phyloP scores from a whole-genome alignment of 2,797 vertebrate species.

The Pelobates cultripes region DNA sequence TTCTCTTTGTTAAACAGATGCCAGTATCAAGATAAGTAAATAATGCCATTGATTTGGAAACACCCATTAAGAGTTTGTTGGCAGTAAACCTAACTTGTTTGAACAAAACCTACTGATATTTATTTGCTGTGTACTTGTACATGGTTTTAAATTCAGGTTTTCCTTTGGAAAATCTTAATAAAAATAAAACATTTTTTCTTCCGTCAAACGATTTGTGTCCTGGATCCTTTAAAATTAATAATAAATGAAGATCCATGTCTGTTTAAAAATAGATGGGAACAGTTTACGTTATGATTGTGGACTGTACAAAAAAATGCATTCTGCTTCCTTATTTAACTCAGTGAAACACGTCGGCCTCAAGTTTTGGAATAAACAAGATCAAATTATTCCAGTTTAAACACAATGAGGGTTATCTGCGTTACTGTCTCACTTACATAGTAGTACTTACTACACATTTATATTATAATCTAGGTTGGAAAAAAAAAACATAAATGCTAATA shows the following conservation, averaged over 20 bases:
- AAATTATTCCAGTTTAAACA: not conserved
- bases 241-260: constrained; percentile 12
- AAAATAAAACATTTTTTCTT: not conserved
- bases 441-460: too few relatives aligned
- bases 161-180: too few relatives aligned
- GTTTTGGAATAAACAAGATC: not conserved
- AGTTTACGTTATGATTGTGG: not conserved
- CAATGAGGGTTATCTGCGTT: too few relatives aligned
- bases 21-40: constrained; percentile 51
- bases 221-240: constrained; percentile 4
- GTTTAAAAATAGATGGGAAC: constrained; percentile 25
- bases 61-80: constrained; percentile 23
- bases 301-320: not conserved
- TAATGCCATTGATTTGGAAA: constrained; percentile 18
- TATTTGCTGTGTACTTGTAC: not conserved
- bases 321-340: not conserved
- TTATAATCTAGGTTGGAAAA: too few relatives aligned
- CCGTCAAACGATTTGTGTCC: constrained; percentile 5
- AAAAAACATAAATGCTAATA: too few relatives aligned
- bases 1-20: constrained; percentile 46
- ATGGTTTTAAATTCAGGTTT: too few relatives aligned
- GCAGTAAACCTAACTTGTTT: not conserved
- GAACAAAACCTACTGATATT: not conserved
- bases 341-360: not conserved
- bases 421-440: too few relatives aligned